Base-by-base conservation (phyloP, 2,113 vertebrate species). In the Phylloscopus trochilus region DNA sequence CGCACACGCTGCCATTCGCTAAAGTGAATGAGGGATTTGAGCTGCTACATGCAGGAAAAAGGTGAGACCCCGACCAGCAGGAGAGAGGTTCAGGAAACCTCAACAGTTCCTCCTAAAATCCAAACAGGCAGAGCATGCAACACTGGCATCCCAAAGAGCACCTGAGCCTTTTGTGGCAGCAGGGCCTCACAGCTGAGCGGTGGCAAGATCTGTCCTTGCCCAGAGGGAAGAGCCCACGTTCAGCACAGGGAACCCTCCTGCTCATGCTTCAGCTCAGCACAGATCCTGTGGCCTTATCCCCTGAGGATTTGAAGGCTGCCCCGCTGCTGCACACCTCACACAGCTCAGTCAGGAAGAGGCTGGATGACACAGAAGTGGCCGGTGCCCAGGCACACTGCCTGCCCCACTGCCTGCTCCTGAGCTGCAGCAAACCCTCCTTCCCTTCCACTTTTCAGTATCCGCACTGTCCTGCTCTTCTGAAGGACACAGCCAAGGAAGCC, bases 21-120 rank as follows among this genome's bases (percentile, higher is more conserved):
- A 58, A 98, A 96, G 98, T 99, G 88, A 98, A 98, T 8, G 96
- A 99, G 90, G 98, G 97, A 51, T 98, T 99, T 89, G 97, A 98
- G 72, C 3, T 75, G 60, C 10, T 85, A n/a, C 43, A 1, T 20
- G 43, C 70, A n/a, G 82, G 82, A 28, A 85, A 75, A 75, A 85
- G 82, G 82, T 85, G 70, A 75, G 82, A 75, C 5, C 70, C 43
- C 49, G 60, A 56, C 1, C 70, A 66, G 70, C 70, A 84, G 41
- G 23, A 81, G 28, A 8, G 3, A 68, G 39, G 30, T 30, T 22
- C 74, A 63, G 58, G 56, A 75, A 75, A 66, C 9, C 49, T 64
- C 21, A 23, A 10, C 1, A 0, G 15, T 44, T 39, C 21, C 59
- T 51, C 30, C 64, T 20, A 28, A 31, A 84, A 79, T n/a, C 59